Conservation (phyloP, 2,888 invertebrate genomes). For the Linnaemya vulpina region DNA sequence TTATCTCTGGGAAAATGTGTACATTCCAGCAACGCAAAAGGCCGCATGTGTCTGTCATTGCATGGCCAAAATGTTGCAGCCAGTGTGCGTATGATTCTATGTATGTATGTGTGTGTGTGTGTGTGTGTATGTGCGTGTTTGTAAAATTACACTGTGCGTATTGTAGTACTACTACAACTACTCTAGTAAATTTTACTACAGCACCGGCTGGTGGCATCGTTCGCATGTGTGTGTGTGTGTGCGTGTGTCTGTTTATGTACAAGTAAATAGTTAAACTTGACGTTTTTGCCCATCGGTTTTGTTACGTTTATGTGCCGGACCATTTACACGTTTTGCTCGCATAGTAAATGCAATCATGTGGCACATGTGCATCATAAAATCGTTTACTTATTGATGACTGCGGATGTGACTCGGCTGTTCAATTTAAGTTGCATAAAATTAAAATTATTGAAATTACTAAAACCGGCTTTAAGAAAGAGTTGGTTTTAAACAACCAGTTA, state of each 20-base stretch:
- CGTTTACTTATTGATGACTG: conserved; percentile 34
- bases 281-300: conserved; percentile 35
- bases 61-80: neutral
- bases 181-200: conserved; percentile 51
- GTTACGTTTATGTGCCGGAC: conserved; percentile 42
- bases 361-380: conserved; percentile 57
- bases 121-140: neutral
- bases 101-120: neutral
- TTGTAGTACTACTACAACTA: conserved; percentile 33
- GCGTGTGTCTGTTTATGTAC: conserved; percentile 1
- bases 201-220: neutral
- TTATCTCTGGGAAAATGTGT: neutral
- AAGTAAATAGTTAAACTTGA: conserved; percentile 43
- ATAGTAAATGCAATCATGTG: conserved; percentile 60
- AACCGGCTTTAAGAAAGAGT: too few relatives aligned
- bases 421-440: conserved; percentile 12
- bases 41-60: neutral
- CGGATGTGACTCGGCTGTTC: conserved; percentile 1
- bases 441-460: neutral
- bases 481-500: too few relatives aligned
- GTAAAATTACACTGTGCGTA: conserved; percentile 51
- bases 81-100: neutral
- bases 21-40: neutral
- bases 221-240: neutral
- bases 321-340: conserved; percentile 53